A percentile compares a stretch with the other conserved stretches of the same genome.
Conservation (phyloP, 2,113 vertebrate species). For the Pachycephala philippinensis region DNA sequence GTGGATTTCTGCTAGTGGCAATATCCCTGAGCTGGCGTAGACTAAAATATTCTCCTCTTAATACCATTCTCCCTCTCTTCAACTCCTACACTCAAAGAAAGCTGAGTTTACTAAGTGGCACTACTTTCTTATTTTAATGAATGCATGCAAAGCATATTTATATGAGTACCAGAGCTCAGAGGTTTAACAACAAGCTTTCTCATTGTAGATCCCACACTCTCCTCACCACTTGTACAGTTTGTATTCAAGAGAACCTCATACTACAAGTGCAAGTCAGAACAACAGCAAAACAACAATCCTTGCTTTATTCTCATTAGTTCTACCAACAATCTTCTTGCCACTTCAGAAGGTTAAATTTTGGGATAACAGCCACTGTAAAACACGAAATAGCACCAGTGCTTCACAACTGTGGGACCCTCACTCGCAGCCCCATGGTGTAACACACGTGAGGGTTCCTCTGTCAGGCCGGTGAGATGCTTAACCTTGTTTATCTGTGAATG, state of each 20-base stretch:
- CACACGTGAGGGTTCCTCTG: not conserved
- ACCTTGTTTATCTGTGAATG: slow-evolving; percentile 42
- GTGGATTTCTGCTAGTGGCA: slow-evolving; percentile 57
- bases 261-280: not conserved
- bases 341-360: not conserved
- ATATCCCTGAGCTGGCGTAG: slow-evolving; percentile 15
- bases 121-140: not conserved
- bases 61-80: slow-evolving; percentile 17
- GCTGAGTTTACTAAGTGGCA: slow-evolving; percentile 8
- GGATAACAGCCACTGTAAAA: not conserved
- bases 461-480: not conserved
- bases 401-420: not conserved
- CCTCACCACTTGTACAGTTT: not conserved
- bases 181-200: not conserved
- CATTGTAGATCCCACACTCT: not conserved
- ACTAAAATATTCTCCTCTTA: slow-evolving; percentile 40
- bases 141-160: not conserved
- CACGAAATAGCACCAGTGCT: not conserved
- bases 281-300: not conserved
- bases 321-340: not conserved
- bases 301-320: not conserved
- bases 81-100: slow-evolving; percentile 24
- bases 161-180: not conserved
- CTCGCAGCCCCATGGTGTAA: not conserved
- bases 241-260: not conserved